Percentiles rank a stretch among this genome's conserved stretches.
phyloP scores from a whole-genome alignment of 2,888 invertebrate species.

The Willowsia nigromaculata region DNA sequence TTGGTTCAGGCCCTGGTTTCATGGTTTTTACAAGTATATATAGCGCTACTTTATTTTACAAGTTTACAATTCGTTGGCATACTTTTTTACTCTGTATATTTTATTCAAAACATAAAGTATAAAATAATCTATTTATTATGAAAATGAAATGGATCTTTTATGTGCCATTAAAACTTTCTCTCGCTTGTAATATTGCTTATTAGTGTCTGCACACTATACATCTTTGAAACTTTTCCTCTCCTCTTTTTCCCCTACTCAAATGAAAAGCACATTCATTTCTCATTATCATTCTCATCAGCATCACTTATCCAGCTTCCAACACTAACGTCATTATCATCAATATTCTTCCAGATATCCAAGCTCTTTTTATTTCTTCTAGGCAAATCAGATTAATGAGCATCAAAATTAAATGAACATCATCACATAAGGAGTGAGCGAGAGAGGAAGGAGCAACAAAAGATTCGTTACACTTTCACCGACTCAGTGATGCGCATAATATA shows the following conservation, averaged over 20 bases:
- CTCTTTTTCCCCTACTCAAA: neutral
- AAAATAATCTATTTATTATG: slow-evolving; percentile 4
- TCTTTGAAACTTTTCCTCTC: neutral
- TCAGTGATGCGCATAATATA: slow-evolving; percentile 38
- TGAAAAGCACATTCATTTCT: neutral
- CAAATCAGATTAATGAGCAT: slow-evolving; percentile 49
- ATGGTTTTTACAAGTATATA: no score
- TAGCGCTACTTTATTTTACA: no score
- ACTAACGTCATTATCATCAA: neutral
- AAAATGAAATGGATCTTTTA: slow-evolving; percentile 8
- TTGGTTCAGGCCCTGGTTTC: no score
- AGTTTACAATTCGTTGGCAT: no score
- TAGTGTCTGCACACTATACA: neutral
- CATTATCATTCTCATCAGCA: neutral
- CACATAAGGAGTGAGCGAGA: neutral
- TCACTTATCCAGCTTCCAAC: neutral
- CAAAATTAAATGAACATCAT: neutral
- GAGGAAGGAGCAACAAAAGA: neutral
- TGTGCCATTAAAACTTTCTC: neutral
- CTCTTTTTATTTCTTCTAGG: neutral
- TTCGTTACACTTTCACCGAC: neutral
- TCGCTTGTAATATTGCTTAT: neutral
- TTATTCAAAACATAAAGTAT: neutral
- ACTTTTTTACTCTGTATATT: neutral
- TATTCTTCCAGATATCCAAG: neutral